Base-by-base conservation (phyloP, 2,888 invertebrate genomes). In the Watsonalla cultraria region DNA sequence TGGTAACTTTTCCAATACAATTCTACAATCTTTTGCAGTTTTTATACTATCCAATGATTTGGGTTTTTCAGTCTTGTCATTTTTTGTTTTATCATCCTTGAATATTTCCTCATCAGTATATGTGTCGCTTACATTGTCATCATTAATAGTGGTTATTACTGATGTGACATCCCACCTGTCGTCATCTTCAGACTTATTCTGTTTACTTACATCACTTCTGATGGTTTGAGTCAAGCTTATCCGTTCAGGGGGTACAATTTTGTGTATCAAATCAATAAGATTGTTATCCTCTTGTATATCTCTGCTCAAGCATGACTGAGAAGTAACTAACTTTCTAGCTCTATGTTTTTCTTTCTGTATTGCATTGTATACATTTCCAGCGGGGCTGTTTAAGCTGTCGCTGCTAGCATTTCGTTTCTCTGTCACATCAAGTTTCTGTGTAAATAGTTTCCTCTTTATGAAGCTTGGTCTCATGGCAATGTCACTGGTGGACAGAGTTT, bases 91-190 rank as follows among this genome's bases (percentile, higher is more conserved):
- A 46, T 57, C 53, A 58, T 65, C 56, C 14, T 51, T 54, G 62
- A 86, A 81, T 68, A 82, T 80, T 65, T 89, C 88, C 61, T 90
- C 89, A 77, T 90, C 90, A 50, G 90, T 87, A 55, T 68, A 90
- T 53, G 87, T 87, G 51, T 87, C 86, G 71, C 88, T 88, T 8
- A 64, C 66, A 64, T 82, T 68, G 47, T 77, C 74, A 58, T 74
- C 70, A 46, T 82, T 76, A 55, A 75, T 77, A 54, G 66, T 74
- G 34, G 82, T 74, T 64, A 86, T 74, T 47, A 82, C 68, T 51
- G 84, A 78, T 53, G 78, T 70, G 2, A 83, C 65, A 69, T 89
- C 86, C 82, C 82, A 86, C 59, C 80, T 84, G 45, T 76, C 71
- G 49, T 72, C 65, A 56, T 74, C 60, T 55, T 59, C 37, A 15